Evolutionary conservation across 2,888 invertebrate genomes (phyloP), one percentile per base, ranked within the genome.

Genomic region (Uropetala carovei): DNA sequence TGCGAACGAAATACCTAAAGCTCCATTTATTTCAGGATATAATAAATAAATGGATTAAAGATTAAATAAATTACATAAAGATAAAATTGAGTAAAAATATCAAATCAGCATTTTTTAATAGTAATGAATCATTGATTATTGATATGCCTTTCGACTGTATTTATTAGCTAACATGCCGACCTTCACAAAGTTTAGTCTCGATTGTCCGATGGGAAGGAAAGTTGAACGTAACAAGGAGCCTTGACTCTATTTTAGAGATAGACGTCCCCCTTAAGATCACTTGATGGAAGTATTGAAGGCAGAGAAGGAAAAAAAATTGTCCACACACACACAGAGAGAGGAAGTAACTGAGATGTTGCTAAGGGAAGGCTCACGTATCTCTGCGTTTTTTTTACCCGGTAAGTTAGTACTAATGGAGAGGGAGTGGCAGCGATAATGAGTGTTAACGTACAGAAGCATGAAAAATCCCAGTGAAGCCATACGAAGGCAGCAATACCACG

Each of bases 361-460:
- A 75, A 75, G 75, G 75, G 27, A 9, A 27, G 18, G 22, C 75
- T 75, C 75, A 75, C 75, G 75, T 27, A 13, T 13, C 75, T 27
- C 75, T 13, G 75, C 27, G 43, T 43, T 43, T 43, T 43, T 43
- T 43, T 43, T 43, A 43, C 2, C 22, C 75, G 4, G n/a, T 10
- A 75, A 75, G 75, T 75, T 27, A 75, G 75, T 18, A 27, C 75
- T 75, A 75, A 75, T 75, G 75, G 75, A n/a, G 75, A 75, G 27
- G 75, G 75, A 75, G 75, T 75, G 75, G 75, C 75, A 18, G 75
- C 27, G 75, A 75, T 75, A 75, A 75, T 75, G 75, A 75, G 22
- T 27, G 75, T 75, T 75, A 75, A 75, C 22, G 22, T 4, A 22
- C 13, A 16, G 68, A 68, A n/a, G 68, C n/a, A 5, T n/a, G 64